Evolutionary conservation across 2,113 vertebrate genomes (phyloP), one percentile per base, ranked within the genome.

Genomic region (Brachyistius frenatus): DNA sequence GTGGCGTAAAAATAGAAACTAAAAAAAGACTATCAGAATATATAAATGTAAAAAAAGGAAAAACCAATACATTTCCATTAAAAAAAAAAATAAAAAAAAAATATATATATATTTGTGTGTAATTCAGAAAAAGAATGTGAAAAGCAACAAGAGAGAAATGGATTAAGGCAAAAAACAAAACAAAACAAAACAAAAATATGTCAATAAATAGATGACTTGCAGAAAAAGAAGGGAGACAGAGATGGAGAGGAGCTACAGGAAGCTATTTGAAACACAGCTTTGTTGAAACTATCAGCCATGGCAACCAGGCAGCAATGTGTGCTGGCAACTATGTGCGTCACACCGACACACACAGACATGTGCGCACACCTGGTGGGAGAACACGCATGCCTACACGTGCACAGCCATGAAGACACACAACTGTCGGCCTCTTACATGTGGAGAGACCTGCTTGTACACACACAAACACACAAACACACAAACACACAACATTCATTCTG

Each of bases 171-270:
- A 57, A 35, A 53, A 30, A 23, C 23, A 23, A 23, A 23, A 23
- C 23, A 23, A 23, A 23, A 23, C 23, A 23, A 23, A 23, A n/a
- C n/a, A n/a, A 23, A 23, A 23, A 23, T 23, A 23, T 1, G 23
- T 23, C 23, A 23, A 23, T 1, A 23, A 23, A 23, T 30, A 56
- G 68, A 31, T 31, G 10, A 56, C 8, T 14, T 36, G 16, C 63
- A 13, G 35, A 55, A 53, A 70, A 49, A 53, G 30, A 63, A 54
- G 23, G 58, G 15, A 33, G 61, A 32, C 37, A 13, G 60, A 32
- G 79, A 80, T 66, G 35, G 58, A 72, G n/a, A 84, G 54, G 68
- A 80, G 83, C 81, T 54, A 54, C 46, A 88, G 87, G 82, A 84
- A 85, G 82, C 65, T 52, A 54, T 69, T 72, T 31, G 66, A 72